A percentile compares a stretch with the other conserved stretches of the same genome.
These are phyloP conservation scores for Hucho hucho DNA, from an alignment of 2,113 vertebrate genomes.

Conservation along the genomic window DNA sequence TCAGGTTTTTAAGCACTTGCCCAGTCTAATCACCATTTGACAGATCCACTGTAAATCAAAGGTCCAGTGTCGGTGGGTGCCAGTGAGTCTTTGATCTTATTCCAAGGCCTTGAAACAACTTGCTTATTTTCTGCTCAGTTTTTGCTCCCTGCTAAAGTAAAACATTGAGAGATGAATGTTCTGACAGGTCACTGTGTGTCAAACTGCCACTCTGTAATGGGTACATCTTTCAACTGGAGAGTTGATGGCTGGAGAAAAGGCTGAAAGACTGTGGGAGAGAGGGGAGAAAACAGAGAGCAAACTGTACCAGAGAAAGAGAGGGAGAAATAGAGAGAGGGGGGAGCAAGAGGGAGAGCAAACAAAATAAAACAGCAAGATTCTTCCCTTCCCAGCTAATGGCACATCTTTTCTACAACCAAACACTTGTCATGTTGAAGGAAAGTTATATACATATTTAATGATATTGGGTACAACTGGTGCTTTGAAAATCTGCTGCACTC, in stretches of 20 bases:
- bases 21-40: slow-evolving; percentile 85
- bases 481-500: slow-evolving; percentile 97
- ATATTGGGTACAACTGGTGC: slow-evolving; percentile 87
- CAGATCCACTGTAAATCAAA: slow-evolving; percentile 90
- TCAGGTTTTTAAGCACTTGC: slow-evolving; percentile 83
- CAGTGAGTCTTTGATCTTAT: slow-evolving; percentile 88
- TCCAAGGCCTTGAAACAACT: slow-evolving; percentile 90
- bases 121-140: slow-evolving; percentile 89
- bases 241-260: slow-evolving; percentile 77
- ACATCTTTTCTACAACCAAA: slow-evolving; percentile 88
- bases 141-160: slow-evolving; percentile 90
- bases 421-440: slow-evolving; percentile 86
- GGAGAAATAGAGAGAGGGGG: neutral
- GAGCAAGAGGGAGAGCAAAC: slow-evolving; percentile 54
- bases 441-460: slow-evolving; percentile 99
- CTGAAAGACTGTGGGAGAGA: slow-evolving; percentile 63
- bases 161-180: slow-evolving; percentile 92
- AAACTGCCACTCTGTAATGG: slow-evolving; percentile 94
- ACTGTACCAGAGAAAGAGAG: slow-evolving; percentile 16
- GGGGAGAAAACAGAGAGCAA: slow-evolving; percentile 3
- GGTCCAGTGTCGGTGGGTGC: slow-evolving; percentile 84
- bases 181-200: slow-evolving; percentile 94
- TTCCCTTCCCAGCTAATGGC: slow-evolving; percentile 77
- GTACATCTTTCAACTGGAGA: slow-evolving; percentile 92
- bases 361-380: slow-evolving; percentile 76